Evolutionary conservation across 1,140 invertebrate species (phyloP).

Genomic region (Drosophila rufa): DNA sequence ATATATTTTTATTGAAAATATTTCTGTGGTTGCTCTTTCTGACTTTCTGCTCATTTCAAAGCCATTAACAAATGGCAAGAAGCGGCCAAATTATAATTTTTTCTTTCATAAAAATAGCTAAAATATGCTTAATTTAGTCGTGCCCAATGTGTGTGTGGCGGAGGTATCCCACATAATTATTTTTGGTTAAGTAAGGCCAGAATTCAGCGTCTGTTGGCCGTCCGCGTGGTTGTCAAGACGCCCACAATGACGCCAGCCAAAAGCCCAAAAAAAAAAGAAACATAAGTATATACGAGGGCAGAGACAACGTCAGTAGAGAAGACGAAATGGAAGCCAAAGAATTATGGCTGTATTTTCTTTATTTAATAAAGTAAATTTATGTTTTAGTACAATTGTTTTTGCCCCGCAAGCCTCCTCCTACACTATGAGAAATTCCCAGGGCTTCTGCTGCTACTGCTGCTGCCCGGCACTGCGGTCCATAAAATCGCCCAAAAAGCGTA

Average conservation of each 20-base stretch:
- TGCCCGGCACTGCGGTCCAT: constrained; percentile 50
- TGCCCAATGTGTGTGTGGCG: constrained; percentile 20
- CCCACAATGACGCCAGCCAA: constrained; percentile 74
- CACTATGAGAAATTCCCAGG: constrained; percentile 77
- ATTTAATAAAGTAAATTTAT: constrained; percentile 81
- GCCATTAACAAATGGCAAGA: constrained; percentile 80
- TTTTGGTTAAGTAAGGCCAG: constrained; percentile 72
- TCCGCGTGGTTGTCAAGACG: constrained; percentile 68
- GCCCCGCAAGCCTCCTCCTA: constrained; percentile 29
- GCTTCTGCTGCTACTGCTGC: constrained; percentile 12
- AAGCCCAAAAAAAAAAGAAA: constrained; percentile 9
- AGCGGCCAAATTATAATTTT: constrained; percentile 71
- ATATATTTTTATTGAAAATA: constrained; percentile 26
- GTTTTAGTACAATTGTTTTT: constrained; percentile 65
- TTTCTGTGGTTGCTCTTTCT: constrained; percentile 18
- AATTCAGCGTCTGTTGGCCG: constrained; percentile 42
- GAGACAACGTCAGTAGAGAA: constrained; percentile 40
- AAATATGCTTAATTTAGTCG: constrained; percentile 83
- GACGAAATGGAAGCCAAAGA: constrained; percentile 75
- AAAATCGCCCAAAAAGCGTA: constrained; percentile 56
- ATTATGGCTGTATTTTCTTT: constrained; percentile 75
- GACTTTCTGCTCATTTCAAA: constrained; percentile 66
- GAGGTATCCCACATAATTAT: constrained; percentile 79
- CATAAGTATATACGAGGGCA: constrained; percentile 30
- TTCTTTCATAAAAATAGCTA: constrained; percentile 76